These are phyloP conservation scores for Entomyzon cyanotis DNA, from an alignment of 2,113 vertebrate genomes.

Conservation along the genomic window DNA sequence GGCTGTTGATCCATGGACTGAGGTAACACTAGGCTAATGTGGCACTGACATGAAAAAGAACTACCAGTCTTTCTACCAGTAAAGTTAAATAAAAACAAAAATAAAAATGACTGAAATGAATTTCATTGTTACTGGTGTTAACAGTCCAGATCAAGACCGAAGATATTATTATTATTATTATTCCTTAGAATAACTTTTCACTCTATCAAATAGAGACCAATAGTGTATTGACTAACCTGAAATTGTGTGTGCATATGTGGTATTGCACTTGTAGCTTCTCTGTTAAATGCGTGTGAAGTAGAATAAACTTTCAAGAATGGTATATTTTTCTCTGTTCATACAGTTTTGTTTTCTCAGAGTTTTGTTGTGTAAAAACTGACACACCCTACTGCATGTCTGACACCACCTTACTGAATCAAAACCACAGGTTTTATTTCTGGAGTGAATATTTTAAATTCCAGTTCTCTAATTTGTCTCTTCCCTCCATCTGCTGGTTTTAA, in stretches of 20 bases:
- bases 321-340: background rate
- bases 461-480: background rate
- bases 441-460: slow-evolving; percentile 45
- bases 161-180: background rate
- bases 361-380: background rate
- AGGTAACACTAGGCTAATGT: background rate
- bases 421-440: slow-evolving; percentile 29
- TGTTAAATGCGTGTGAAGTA: background rate
- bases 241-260: background rate
- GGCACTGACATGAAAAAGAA: background rate
- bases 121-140: background rate
- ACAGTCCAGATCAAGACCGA: background rate
- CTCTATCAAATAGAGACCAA: background rate
- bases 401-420: background rate
- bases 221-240: background rate
- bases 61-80: background rate
- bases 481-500: background rate
- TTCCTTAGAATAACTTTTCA: background rate
- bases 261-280: background rate
- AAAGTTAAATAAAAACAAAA: background rate
- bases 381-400: background rate
- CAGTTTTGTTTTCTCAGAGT: background rate
- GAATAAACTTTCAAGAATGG: background rate
- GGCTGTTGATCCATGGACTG: background rate
- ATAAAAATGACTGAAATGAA: background rate